A percentile compares a stretch with the other conserved stretches of the same genome.
Evolutionary conservation across 1,140 invertebrate genomes (phyloP).

Genomic region (Venturia canescens): DNA sequence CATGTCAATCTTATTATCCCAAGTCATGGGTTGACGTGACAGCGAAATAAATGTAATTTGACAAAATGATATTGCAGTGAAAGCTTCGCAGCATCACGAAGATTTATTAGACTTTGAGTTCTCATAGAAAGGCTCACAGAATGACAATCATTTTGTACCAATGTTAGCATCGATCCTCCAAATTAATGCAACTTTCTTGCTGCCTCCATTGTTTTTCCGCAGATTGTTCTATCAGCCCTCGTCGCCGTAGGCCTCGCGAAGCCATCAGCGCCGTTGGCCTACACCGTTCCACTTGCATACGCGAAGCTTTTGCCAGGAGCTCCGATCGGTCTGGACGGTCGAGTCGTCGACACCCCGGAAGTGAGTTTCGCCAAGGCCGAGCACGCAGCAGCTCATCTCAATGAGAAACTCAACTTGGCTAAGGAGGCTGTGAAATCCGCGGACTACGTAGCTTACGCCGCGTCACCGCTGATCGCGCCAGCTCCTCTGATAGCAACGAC

Average conservation of each 20-base stretch:
- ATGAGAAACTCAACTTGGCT: slow-evolving; percentile 69
- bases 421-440: slow-evolving; percentile 64
- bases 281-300: slow-evolving; percentile 42
- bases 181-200: not conserved
- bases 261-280: slow-evolving; percentile 48
- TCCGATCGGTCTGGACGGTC: slow-evolving; percentile 73
- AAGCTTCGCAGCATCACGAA: too few relatives aligned
- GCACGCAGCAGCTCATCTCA: slow-evolving; percentile 77
- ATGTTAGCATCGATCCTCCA: not conserved
- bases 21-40: too few relatives aligned
- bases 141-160: too few relatives aligned
- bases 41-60: too few relatives aligned
- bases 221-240: slow-evolving; percentile 65
- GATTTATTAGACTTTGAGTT: too few relatives aligned
- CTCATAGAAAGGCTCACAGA: too few relatives aligned
- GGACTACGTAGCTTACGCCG: slow-evolving; percentile 51
- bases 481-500: slow-evolving; percentile 18
- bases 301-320: slow-evolving; percentile 58
- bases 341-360: slow-evolving; percentile 79
- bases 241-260: slow-evolving; percentile 59
- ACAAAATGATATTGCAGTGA: too few relatives aligned
- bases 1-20: too few relatives aligned
- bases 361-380: slow-evolving; percentile 78
- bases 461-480: slow-evolving; percentile 41
- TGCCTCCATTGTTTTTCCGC: slow-evolving; percentile 38